Base-by-base conservation (phyloP, 1,140 invertebrate species). In the Drosophila mayri region DNA sequence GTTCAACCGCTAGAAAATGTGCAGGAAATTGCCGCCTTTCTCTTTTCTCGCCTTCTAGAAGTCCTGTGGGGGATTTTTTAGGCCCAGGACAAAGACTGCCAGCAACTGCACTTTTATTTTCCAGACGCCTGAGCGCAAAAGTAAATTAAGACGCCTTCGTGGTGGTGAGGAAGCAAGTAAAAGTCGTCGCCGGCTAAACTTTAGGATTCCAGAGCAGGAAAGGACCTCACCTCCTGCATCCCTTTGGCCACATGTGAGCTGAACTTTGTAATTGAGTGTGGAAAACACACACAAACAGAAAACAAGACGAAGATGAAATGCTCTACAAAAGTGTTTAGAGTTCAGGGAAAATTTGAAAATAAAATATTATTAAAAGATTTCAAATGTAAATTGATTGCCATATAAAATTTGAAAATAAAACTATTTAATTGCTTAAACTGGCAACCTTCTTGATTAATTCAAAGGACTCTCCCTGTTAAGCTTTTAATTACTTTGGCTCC, bases 1-100 rank as follows among this genome's bases (percentile, higher is more conserved):
- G 85, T 87, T 88, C 72, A 88, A 67, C 84, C 72, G 67, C 84
- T 78, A 90, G 85, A 76, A 90, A 87, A 74, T 83, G 80, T 61
- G 49, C 67, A 80, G 84, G 76, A 84, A 87, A 87, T 84, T 87
- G 84, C 80, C 58, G 78, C 32, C 55, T 49, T 40, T 37, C 41
- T 18, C 9, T 7, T 16, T 22, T 28, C 12, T 20, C 10, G 9
- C 32, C 32, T 57, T 28, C 14, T 44, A 9, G 12, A 22, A 40
- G 32, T 44, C 25, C 63, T 61, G 32, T 32, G 11, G 58, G 65
- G 37, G 64, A 57, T 76, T 50, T 78, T 76, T 74, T 88, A 80
- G 84, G 84, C 84, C 50, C 59, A 68, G 55, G 40, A 78, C 52
- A 78, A 78, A 58, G 64, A 41, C 55, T 60, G 68, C 63, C 57